Evolutionary conservation across 2,113 vertebrate genomes (phyloP).

Genomic region (Procavia capensis): DNA sequence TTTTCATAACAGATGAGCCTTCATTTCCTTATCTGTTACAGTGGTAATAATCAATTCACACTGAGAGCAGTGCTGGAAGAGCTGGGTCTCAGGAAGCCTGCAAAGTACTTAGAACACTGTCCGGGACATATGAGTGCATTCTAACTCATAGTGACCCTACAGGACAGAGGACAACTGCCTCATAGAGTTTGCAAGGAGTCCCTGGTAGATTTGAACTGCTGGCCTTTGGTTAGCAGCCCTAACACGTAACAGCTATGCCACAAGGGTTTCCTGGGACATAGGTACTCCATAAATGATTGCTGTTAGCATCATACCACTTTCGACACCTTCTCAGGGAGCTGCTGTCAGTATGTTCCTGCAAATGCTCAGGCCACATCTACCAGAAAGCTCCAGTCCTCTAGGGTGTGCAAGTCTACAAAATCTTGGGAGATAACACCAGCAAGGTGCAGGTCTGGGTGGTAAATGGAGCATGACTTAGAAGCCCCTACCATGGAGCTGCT

Average conservation of each 20-base stretch:
- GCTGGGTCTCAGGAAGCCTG: neutral
- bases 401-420: accelerated
- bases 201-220: no score
- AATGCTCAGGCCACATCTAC: neutral
- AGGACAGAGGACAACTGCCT: no score
- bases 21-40: neutral
- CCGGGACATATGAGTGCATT: no score
- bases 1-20: neutral
- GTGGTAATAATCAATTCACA: neutral
- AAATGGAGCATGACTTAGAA: neutral
- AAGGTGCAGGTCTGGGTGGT: neutral
- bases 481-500: neutral
- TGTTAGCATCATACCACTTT: no score
- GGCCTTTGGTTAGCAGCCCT: no score
- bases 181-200: no score
- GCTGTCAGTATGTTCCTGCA: neutral
- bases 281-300: neutral
- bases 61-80: neutral
- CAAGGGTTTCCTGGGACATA: no score
- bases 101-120: neutral
- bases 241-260: no score
- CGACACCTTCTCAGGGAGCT: neutral
- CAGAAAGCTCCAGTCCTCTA: neutral
- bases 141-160: no score
- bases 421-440: neutral